Base-by-base conservation (phyloP, 2,797 vertebrate species). In the Myripristis murdjan region DNA sequence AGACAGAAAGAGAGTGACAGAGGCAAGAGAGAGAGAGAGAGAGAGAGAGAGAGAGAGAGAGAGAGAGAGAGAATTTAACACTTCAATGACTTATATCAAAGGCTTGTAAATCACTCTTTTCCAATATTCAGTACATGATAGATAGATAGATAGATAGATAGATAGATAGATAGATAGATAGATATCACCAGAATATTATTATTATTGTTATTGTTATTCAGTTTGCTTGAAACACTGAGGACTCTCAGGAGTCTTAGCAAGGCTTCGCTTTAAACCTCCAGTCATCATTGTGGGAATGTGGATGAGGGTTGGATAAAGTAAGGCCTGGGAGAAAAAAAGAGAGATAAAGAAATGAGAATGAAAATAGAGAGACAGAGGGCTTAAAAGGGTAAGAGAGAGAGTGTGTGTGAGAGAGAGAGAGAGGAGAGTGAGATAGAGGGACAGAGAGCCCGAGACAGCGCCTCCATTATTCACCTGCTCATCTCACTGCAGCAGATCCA, bases 401-500 rank as follows among this genome's bases (percentile, higher is more conserved):
- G n/a, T n/a, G n/a, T n/a, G n/a, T n/a, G n/a, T n/a, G n/a, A n/a
- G n/a, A n/a, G n/a, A n/a, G n/a, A n/a, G n/a, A n/a, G n/a, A 70
- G 5, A 46, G 23, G n/a, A n/a, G 48, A 69, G 37, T 22, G 11
- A 33, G 28, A 43, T 35, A 64, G 51, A 41, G 58, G 69, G 49
- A 39, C 43, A 71, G 44, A 71, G 44, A n/a, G n/a, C n/a, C n/a
- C n/a, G 31, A 70, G 70, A 64, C 39, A 70, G 62, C 11, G 1
- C 4, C 69, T 87, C 69, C 76, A 90, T 89, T 87, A 89, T 89
- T 93, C 87, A 91, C 91, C 79, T 73, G 84, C 81, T 93, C 76
- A 93, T 87, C 82, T 87, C 87, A 90, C 75, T 93, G 89, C 90
- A 84, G 90, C 67, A 81, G 61, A 74, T 95, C 95, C 95, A 95